phyloP scores from a whole-genome alignment of 2,797 vertebrate species.

The Enteromius viviparus region DNA sequence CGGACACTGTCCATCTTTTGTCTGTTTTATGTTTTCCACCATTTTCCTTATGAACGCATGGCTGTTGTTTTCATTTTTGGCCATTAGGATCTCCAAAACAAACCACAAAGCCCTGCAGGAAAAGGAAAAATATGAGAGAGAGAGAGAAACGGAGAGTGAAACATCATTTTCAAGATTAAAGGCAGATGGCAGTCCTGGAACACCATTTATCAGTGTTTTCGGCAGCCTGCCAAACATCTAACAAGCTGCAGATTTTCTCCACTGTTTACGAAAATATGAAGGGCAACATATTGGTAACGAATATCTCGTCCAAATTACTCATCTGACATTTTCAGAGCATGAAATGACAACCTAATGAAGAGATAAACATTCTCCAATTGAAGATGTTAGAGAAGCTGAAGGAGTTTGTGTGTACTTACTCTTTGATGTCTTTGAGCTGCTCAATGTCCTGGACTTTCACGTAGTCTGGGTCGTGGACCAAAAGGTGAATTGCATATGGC shows the following conservation, averaged over 20 bases:
- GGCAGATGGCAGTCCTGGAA: background rate
- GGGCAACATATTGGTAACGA: background rate
- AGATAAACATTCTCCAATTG: background rate
- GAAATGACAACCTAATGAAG: conserved; percentile 10
- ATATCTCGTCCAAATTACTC: background rate
- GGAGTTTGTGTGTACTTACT: conserved; percentile 79
- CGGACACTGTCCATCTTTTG: conserved; percentile 92
- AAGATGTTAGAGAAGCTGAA: background rate
- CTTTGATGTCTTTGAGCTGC: conserved; percentile 98
- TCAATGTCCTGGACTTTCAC: conserved; percentile 97
- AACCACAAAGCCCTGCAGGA: conserved; percentile 93
- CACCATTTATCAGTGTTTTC: conserved; percentile 21
- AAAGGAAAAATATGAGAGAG: conserved; percentile 1
- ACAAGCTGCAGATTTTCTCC: conserved; percentile 38
- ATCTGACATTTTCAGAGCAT: conserved; percentile 11
- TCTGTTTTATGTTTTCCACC: conserved; percentile 99
- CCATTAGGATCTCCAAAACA: conserved; percentile 96
- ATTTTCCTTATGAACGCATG: conserved; percentile 98
- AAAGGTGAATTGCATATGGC: conserved; percentile 96
- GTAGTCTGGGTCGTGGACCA: conserved; percentile 97
- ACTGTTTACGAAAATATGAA: conserved; percentile 5
- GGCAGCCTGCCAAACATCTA: conserved; percentile 17
- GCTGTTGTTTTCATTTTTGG: conserved; percentile 99
- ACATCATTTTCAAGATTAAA: conserved; percentile 19
- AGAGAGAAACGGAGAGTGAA: background rate